Base-by-base conservation (phyloP, 2,888 invertebrate genomes). In the Tanypteryx hageni region DNA sequence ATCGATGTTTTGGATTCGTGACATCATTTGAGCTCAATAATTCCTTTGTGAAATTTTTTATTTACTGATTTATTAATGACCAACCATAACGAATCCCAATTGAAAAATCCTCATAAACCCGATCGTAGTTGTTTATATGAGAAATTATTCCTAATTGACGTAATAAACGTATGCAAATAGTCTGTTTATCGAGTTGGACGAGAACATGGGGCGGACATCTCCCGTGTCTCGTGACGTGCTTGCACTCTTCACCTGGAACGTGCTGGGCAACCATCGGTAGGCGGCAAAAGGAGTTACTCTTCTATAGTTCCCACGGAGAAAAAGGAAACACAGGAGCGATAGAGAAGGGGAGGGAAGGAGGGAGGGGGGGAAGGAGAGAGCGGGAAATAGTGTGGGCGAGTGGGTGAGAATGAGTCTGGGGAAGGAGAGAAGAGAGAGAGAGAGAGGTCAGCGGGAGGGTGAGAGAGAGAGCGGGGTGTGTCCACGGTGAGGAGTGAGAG, bases 221-320 rank as follows among this genome's bases (percentile, higher is more conserved):
- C 68, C 68, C 68, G n/a, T 18, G 76, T 13, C 8, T 22, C n/a
- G 18, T 13, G 76, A 76, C 13, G 76, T 22, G 76, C 76, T 11
- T n/a, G 64, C 64, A 68, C 22, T 44, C 44, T 22, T 68, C 68
- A 16, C 76, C 76, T 22, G 76, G 27, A 76, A 76, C 76, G 76
- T 27, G 76, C 27, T 76, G 76, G 27, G 76, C 44, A 44, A 5
- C 44, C 44, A 44, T 44, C 44, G 44, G 44, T 44, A 44, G 44
- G 44, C 76, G 76, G 27, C 76, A 68, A 22, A 11, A 68, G 76
- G 76, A 76, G 44, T 44, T 76, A 27, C 22, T 76, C 22, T 44
- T 44, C 44, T 44, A 44, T 44, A 76, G 76, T 76, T 76, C 76
- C 76, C 76, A 76, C 76, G 76, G 76, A 76, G 27, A 76, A 27